These are phyloP conservation scores for Xestia sexstrigata DNA, from an alignment of 2,888 invertebrate genomes.

Conservation along the genomic window DNA sequence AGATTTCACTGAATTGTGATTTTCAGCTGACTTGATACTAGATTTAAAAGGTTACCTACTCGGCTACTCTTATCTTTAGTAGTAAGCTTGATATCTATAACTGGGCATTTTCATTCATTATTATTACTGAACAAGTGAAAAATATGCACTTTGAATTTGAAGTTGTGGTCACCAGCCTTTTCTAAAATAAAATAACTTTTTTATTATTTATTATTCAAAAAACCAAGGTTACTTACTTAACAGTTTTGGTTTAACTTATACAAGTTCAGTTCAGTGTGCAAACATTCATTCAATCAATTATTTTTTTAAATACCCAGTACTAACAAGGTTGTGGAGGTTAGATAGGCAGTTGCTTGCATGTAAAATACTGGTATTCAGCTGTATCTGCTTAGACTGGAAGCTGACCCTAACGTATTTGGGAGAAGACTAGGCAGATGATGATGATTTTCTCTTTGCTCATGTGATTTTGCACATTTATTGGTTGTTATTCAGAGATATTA, in stretches of 20 bases:
- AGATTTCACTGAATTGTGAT: conserved; percentile 10
- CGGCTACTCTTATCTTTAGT: conserved; percentile 1
- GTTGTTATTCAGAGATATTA: too few species aligned
- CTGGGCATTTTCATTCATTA: conserved; percentile 17
- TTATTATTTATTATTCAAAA: not conserved
- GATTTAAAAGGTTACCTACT: not conserved
- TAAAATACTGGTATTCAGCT: too few species aligned
- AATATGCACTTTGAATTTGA: not conserved
- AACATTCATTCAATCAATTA: not conserved
- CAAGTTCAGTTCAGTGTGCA: not conserved
- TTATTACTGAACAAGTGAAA: not conserved
- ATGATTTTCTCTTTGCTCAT: too few species aligned
- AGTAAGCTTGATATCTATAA: conserved; percentile 7
- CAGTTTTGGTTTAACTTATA: not conserved
- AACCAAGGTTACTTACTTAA: not conserved
- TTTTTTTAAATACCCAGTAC: not conserved
- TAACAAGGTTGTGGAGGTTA: too few species aligned
- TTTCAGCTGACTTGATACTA: not conserved
- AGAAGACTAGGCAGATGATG: too few species aligned
- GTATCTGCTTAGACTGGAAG: too few species aligned
- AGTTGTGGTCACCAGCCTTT: not conserved
- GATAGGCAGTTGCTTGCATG: too few species aligned
- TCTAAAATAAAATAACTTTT: not conserved
- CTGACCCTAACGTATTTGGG: too few species aligned
- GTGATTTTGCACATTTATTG: too few species aligned